Base-by-base conservation (phyloP, 1,140 invertebrate species). In the Patella vulgata region DNA sequence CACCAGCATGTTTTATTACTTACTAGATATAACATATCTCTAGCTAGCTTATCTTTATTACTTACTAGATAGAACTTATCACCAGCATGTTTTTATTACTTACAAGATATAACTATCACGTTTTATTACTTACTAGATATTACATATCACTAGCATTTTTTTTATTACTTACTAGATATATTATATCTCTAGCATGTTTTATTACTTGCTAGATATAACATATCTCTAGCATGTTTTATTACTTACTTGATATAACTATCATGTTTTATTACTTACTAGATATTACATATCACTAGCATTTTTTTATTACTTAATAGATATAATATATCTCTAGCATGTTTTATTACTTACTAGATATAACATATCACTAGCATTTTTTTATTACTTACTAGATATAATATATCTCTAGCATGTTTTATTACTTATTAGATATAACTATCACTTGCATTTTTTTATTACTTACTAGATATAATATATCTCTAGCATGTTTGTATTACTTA, bases 161-260 rank as follows among this genome's bases (percentile, higher is more conserved):
- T 40, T 48, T 12, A 1, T n/a, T 19, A 48, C 9, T 40, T n/a
- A 27, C 19, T 51, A 28, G 23, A n/a, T 28, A 17, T 51, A 25
- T 51, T 17, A 27, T 17, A 12, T 12, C 23, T 9, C 11, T 17
- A n/a, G 2, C 12, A 1, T 19, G 12, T 14, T 21, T 14, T 1
- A n/a, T n/a, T 2, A 60, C 51, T 66, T 40, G 62, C 64, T 9
- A 12, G 46, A 47, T 12, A 21, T 9, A 47, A 23, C 12, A 23
- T 14, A 23, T 9, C 9, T 14, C 8, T 14, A 21, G 9, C 12
- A 21, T 12, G 9, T 12, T 17, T 40, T n/a, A 14, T 12, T 14
- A 1, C 12, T 48, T 12, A n/a, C n/a, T n/a, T n/a, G n/a, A 23
- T 14, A 23, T 9, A 23, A 12, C 8, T 14, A 21, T 14, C 12